A percentile compares a stretch with the other conserved stretches of the same genome.
These are phyloP conservation scores for Orthosia gothica DNA, from an alignment of 2,888 invertebrate species.

Conservation along the genomic window DNA sequence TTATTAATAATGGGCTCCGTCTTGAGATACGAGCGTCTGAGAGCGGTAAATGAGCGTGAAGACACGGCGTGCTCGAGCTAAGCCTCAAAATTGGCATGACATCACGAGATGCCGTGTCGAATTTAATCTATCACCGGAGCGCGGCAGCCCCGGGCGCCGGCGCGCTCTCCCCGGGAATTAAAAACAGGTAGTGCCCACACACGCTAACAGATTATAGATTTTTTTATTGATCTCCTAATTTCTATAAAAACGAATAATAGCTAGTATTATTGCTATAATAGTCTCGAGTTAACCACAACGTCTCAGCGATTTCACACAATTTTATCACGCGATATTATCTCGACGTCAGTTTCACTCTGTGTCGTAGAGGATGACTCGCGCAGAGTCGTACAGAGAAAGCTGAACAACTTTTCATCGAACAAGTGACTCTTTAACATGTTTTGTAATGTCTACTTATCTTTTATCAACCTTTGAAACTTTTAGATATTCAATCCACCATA, in stretches of 20 bases:
- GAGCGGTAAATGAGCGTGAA: constrained; percentile 86
- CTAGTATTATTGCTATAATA: constrained; percentile 76
- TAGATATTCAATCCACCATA: neutral
- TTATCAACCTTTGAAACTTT: neutral
- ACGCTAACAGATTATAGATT: constrained; percentile 77
- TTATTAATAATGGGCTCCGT: constrained; percentile 78
- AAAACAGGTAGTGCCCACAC: constrained; percentile 88
- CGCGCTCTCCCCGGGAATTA: constrained; percentile 75
- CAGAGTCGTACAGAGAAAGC: constrained; percentile 16
- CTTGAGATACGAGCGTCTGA: constrained; percentile 75
- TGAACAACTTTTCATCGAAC: constrained; percentile 5
- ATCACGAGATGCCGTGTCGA: constrained; percentile 90
- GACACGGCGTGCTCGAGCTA: constrained; percentile 79
- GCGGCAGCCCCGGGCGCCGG: constrained; percentile 85
- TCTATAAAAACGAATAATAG: constrained; percentile 78
- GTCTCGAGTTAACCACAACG: constrained; percentile 73
- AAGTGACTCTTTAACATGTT: neutral
- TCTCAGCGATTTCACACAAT: constrained; percentile 73
- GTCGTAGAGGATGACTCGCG: constrained; percentile 12
- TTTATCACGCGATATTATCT: constrained; percentile 69
- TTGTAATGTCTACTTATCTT: neutral
- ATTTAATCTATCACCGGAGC: constrained; percentile 90
- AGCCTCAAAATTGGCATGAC: constrained; percentile 89
- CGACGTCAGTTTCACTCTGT: constrained; percentile 39
- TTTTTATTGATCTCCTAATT: constrained; percentile 76